A percentile compares a stretch with the other conserved stretches of the same genome.
Evolutionary conservation across 2,888 invertebrate species (phyloP).

Genomic region (Callyntrura guangdongensis): DNA sequence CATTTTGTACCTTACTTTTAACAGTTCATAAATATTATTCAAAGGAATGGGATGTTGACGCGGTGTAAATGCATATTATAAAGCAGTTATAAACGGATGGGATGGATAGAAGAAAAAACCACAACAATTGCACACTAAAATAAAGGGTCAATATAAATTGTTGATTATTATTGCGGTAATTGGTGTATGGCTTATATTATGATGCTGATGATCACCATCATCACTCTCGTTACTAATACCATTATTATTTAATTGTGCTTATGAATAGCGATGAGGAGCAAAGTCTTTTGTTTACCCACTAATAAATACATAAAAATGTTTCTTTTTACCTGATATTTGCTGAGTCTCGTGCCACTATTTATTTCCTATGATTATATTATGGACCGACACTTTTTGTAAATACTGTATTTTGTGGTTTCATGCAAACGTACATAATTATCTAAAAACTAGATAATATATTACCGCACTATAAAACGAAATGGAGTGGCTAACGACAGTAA

Average conservation of each 20-base stretch:
- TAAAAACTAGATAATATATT: not conserved
- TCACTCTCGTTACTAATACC: constrained; percentile 22
- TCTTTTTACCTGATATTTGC: constrained; percentile 41
- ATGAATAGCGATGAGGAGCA: constrained; percentile 40
- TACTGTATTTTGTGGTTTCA: constrained; percentile 51
- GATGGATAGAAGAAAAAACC: constrained; percentile 54
- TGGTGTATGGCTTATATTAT: constrained; percentile 70
- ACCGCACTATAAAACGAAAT: not conserved
- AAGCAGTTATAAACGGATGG: constrained; percentile 4
- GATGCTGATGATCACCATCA: constrained; percentile 50
- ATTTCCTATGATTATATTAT: constrained; percentile 52
- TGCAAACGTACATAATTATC: not conserved
- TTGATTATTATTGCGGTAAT: constrained; percentile 76
- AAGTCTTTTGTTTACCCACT: constrained; percentile 69
- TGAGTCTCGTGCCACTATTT: constrained; percentile 65
- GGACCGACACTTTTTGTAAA: constrained; percentile 45
- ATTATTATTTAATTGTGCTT: constrained; percentile 43
- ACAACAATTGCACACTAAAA: constrained; percentile 62
- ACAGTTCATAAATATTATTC: constrained; percentile 66
- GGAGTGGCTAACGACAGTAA: not conserved
- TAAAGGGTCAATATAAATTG: constrained; percentile 73
- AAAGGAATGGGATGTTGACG: not conserved
- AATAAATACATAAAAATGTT: constrained; percentile 74
- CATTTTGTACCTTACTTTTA: constrained; percentile 67
- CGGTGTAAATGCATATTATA: not conserved